phyloP scores from a whole-genome alignment of 2,888 invertebrate genomes.

The Gnatocerus cornutus region DNA sequence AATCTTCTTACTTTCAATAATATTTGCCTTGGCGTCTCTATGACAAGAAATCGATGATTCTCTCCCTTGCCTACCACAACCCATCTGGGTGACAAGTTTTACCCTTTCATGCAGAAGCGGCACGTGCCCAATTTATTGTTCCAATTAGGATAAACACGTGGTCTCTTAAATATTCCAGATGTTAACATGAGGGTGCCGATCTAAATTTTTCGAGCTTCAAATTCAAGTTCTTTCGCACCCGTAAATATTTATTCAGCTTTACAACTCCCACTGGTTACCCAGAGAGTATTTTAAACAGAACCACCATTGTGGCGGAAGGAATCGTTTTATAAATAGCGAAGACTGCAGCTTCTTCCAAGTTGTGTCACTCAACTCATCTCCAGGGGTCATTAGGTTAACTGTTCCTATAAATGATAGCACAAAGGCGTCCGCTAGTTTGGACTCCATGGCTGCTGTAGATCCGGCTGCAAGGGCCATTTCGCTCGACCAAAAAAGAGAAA shows the following conservation, averaged over 20 bases:
- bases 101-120: background rate
- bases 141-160: conserved; percentile 1
- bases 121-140: conserved; percentile 1
- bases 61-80: background rate
- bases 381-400: conserved; percentile 45
- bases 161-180: conserved; percentile 28
- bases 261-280: conserved; percentile 3
- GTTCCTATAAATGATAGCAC: conserved; percentile 23
- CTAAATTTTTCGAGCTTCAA: too few relatives aligned
- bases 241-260: conserved; percentile 31
- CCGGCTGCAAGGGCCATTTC: too few relatives aligned
- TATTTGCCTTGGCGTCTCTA: too few relatives aligned
- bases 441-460: too few relatives aligned
- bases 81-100: background rate
- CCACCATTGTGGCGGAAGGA: conserved; percentile 33
- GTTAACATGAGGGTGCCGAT: conserved; percentile 36
- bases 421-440: background rate
- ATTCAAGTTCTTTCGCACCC: background rate
- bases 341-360: conserved; percentile 15
- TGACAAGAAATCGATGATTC: too few relatives aligned
- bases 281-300: conserved; percentile 24
- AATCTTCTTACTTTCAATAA: too few relatives aligned
- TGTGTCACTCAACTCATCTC: conserved; percentile 40
- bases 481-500: background rate
- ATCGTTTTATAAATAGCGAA: conserved; percentile 3